These are phyloP conservation scores for Netelia melanura DNA, from an alignment of 2,888 invertebrate genomes.

Conservation along the genomic window DNA sequence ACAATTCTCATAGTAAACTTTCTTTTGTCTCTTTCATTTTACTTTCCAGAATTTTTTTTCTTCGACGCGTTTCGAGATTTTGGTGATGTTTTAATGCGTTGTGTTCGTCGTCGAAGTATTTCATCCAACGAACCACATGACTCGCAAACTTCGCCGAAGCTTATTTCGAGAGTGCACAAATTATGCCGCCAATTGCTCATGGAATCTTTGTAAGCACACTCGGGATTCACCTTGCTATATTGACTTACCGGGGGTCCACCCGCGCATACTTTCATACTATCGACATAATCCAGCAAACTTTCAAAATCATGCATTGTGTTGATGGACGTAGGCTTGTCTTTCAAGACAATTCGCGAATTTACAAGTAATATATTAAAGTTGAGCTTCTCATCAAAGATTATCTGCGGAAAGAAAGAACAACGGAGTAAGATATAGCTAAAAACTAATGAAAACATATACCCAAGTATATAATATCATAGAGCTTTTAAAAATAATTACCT, in stretches of 20 bases:
- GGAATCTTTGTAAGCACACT: conserved; percentile 75
- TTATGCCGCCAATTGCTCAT: conserved; percentile 74
- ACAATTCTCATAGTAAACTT: conserved; percentile 6
- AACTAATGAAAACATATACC: background rate
- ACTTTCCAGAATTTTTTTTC: conserved; percentile 25
- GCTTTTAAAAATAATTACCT: conserved; percentile 59
- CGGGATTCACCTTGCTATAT: conserved; percentile 70
- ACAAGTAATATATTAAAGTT: conserved; percentile 71
- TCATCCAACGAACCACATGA: conserved; percentile 72
- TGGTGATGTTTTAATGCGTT: conserved; percentile 61
- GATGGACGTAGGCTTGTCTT: conserved; percentile 68
- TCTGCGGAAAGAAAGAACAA: conserved; percentile 59
- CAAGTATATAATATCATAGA: background rate
- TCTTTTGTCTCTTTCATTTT: conserved; percentile 22
- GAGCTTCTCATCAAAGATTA: conserved; percentile 72
- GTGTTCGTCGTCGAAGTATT: conserved; percentile 69
- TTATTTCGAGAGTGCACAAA: conserved; percentile 73
- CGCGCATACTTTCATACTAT: conserved; percentile 71
- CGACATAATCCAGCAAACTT: conserved; percentile 68
- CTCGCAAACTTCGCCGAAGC: conserved; percentile 67
- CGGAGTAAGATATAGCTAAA: background rate
- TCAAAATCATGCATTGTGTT: conserved; percentile 70
- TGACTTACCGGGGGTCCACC: conserved; percentile 72
- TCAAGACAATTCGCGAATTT: conserved; percentile 69
- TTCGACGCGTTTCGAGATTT: conserved; percentile 62